These are phyloP conservation scores for Drosophila miranda DNA, from an alignment of 1,140 invertebrate species.

Conservation along the genomic window DNA sequence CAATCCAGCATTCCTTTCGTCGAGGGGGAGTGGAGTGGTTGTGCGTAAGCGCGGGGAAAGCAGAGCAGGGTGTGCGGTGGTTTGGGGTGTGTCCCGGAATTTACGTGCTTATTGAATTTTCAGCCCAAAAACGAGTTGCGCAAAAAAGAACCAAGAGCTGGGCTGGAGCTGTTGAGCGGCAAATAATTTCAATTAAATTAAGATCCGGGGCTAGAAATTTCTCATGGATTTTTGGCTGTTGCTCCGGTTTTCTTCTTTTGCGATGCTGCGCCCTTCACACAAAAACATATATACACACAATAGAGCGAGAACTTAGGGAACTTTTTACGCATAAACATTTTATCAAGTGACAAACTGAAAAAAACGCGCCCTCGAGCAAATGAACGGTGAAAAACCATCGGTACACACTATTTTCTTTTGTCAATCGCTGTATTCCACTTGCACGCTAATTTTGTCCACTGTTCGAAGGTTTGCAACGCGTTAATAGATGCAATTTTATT, in stretches of 20 bases:
- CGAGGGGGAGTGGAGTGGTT: conserved; percentile 10
- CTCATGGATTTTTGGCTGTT: conserved; percentile 19
- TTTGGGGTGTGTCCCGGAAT: conserved; percentile 60
- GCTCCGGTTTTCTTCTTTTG: conserved; percentile 24
- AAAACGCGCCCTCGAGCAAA: conserved; percentile 29
- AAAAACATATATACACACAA: conserved; percentile 45
- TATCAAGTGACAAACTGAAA: conserved; percentile 33
- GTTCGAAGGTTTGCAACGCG: conserved; percentile 17
- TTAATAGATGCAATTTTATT: conserved; percentile 44
- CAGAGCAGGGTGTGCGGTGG: conserved; percentile 13
- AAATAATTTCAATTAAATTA: conserved; percentile 61
- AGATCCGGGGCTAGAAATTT: conserved; percentile 28
- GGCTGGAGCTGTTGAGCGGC: conserved; percentile 34
- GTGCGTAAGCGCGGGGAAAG: conserved; percentile 22
- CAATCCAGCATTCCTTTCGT: conserved; percentile 4
- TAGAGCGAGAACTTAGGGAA: conserved; percentile 32
- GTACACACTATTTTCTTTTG: conserved; percentile 17
- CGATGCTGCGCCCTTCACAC: conserved; percentile 70
- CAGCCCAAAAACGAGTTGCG: conserved; percentile 54
- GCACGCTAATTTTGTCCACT: conserved; percentile 36
- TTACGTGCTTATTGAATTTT: conserved; percentile 79
- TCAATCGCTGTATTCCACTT: conserved; percentile 11
- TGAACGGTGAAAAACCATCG: conserved; percentile 34
- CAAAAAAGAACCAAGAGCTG: conserved; percentile 33
- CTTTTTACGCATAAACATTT: conserved; percentile 50